Evolutionary conservation across 2,888 invertebrate genomes (phyloP), one percentile per base, ranked within the genome.

Genomic region (Argyresthia goedartella): DNA sequence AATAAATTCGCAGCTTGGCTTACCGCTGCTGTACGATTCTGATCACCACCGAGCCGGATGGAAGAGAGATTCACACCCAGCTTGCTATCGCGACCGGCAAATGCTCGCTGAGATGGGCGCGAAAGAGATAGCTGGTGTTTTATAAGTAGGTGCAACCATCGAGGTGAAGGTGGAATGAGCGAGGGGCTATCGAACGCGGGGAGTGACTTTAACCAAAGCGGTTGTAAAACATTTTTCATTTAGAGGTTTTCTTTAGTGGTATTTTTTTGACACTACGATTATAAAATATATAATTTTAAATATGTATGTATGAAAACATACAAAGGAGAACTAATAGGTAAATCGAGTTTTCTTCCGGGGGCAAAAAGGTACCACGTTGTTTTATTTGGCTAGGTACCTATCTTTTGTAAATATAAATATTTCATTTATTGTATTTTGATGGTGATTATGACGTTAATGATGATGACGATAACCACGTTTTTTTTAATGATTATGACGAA

Each of bases 111-210:
- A 47, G 52, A 16, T 50, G 55, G 43, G 59, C 56, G 57, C 43
- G 67, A 76, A 55, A 65, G 63, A 63, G 71, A 69, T 49, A 51
- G 55, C 52, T 48, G 57, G 58, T 56, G 52, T 16, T 53, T 36
- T 51, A 60, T 52, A 25, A 2, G 25, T 6, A 25, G 3, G 25
- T 25, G 25, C 25, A 25, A 60, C 58, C 60, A 66, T 56, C 60
- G 67, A 70, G 74, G 76, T 79, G 76, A 77, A 76, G 69, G 76
- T 77, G 72, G 42, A 4, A 63, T 77, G 73, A 25, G 6, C 6
- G 43, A 35, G 62, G 62, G 65, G 64, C 14, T 44, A 44, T 76
- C 64, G 73, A 76, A 72, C 71, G 68, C 25, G 25, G 25, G 6
- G 58, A 56, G 59, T 60, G 59, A 58, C 58, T 61, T 34, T 1